Evolutionary conservation across 2,113 vertebrate species (phyloP), one percentile per base, ranked within the genome.

Genomic region (Hydrochoerus hydrochaeris): DNA sequence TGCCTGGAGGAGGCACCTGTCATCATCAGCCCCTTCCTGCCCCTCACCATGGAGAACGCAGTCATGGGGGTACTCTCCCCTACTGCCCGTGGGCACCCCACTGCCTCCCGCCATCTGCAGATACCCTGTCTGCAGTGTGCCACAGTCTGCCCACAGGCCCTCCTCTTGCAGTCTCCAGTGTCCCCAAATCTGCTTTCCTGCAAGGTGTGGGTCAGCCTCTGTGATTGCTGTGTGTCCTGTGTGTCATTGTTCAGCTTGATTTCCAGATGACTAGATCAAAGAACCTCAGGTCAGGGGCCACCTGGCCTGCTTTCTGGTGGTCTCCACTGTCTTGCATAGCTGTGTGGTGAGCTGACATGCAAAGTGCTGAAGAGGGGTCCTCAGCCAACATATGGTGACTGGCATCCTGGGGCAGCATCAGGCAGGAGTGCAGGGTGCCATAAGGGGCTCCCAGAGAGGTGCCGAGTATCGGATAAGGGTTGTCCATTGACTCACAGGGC

Each of bases 401-500:
- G n/a, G 2, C 8, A 1, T 38, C 11, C 0, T 0, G 19, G 69
- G 26, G 54, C 26, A 26, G 35, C 38, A 69, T 17, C 35, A 69
- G 10, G 26, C 5, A 38, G 32, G 81, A 65, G 54, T 24, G 28
- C 10, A 24, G 3, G 17, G 57, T n/a, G 73, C 35, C 58, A 35
- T 28, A 16, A 26, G 0, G 0, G 38, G 17, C 14, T 46, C 38
- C 1, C 13, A 1, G 41, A 28, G 65, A 90, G 73, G 58, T 8
- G 32, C 1, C 65, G 30, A 41, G 44, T 69, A 60, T 30, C 38
- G 38, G 84, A n/a, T 69, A 17, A 57, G n/a, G 32, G 0, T 95
- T 92, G 49, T 46, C 96, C 86, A 67, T 2, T 88, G n/a, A 92
- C 22, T 28, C 85, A 49, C 71, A 85, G 82, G 69, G 77, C 80